Base-by-base conservation (phyloP, 2,888 invertebrate genomes). In the Polydrusus cervinus region DNA sequence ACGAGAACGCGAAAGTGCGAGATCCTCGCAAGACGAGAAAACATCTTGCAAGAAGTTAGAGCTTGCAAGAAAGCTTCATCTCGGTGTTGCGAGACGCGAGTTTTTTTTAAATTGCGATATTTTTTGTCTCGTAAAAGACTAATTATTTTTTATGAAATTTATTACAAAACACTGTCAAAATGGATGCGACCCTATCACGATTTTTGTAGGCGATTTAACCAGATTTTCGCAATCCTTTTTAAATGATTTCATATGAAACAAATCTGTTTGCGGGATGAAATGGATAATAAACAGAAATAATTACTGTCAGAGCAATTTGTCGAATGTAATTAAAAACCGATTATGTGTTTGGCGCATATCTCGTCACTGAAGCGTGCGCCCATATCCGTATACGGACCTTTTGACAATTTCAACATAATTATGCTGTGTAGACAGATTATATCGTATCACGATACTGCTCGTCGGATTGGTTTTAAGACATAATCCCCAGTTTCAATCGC, bases 311-410 rank as follows among this genome's bases (percentile, higher is more conserved):
- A 65, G 16, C 30, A 65, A 65, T 65, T 65, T 65, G 65, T 49
- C 65, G 25, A 65, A 65, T 65, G 65, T 51, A 65, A 65, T 65
- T 65, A 65, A 65, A 65, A 65, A 65, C 51, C 65, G 51, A 65
- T 65, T 65, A 65, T 65, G 49, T 49, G 51, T 51, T 55, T 34
- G 55, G 55, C 65, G 34, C 14, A 65, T 65, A 65, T 65, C 30
- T 65, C 64, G 38, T 65, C 51, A 18, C 16, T 51, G 51, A 65
- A 65, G 51, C 49, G 65, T 65, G 51, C 16, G 49, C 34, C 6
- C 30, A 51, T 51, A 65, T 65, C 51, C 10, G 34, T 14, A 47
- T 47, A 34, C 30, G 51, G n/a, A 34, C 43, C 62, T 64, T 64
- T 47, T 47, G 25, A 64, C 47, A 64, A 25, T 64, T 61, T 64